Evolutionary conservation across 2,888 invertebrate species (phyloP).

Genomic region (Uloborus plumipes): DNA sequence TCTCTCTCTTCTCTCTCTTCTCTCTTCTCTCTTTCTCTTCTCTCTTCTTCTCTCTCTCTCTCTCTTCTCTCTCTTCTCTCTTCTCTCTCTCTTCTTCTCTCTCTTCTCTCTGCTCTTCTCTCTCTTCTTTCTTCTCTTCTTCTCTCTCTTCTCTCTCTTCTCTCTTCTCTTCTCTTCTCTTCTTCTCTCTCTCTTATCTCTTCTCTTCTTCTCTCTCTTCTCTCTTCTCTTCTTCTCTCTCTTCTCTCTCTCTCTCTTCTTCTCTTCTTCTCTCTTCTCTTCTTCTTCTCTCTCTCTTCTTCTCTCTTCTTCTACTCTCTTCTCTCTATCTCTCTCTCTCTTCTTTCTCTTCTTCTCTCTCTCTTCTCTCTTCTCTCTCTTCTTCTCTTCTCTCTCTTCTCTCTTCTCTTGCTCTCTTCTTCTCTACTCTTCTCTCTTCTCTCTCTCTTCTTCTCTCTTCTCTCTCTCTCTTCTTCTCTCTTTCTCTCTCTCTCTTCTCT

Average conservation of each 20-base stretch:
- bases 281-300: too few species aligned
- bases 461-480: not conserved
- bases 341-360: not conserved
- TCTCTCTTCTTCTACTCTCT: not conserved
- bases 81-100: not conserved
- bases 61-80: not conserved
- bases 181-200: slow-evolving; percentile 4
- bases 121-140: not conserved
- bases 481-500: too few species aligned
- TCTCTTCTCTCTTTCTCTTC: slow-evolving; percentile 4
- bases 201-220: not conserved
- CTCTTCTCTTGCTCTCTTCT: not conserved
- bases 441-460: not conserved
- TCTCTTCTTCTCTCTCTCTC: not conserved
- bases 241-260: too few species aligned
- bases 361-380: not conserved
- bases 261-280: too few species aligned
- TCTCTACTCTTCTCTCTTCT: not conserved
- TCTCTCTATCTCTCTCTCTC: not conserved
- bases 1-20: slow-evolving; percentile 3
- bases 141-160: not conserved
- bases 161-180: not conserved
- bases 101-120: not conserved
- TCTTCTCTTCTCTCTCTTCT: slow-evolving; percentile 1
- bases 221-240: too few species aligned